phyloP scores from a whole-genome alignment of 2,797 vertebrate species.

The Aulostomus chinensis region DNA sequence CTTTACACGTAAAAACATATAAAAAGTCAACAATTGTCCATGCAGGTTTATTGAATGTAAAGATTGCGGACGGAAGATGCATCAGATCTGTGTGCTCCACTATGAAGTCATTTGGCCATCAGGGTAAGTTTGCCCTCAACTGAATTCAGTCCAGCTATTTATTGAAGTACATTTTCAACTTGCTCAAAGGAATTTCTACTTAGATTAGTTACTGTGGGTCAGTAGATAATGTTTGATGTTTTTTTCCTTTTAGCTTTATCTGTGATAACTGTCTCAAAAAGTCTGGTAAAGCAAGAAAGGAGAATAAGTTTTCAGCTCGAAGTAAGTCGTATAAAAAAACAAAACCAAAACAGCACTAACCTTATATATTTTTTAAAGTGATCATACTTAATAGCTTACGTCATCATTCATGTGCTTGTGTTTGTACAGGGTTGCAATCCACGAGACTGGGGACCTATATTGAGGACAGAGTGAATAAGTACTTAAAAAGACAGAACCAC shows the following conservation, averaged over 20 bases:
- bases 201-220: background rate
- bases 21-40: slow-evolving; percentile 27
- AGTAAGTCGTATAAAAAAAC: slow-evolving; percentile 79
- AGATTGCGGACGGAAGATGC: slow-evolving; percentile 99
- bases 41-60: slow-evolving; percentile 98
- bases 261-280: slow-evolving; percentile 99
- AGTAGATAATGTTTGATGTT: background rate
- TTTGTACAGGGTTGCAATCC: slow-evolving; percentile 85
- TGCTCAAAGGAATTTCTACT: too few relatives aligned
- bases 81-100: slow-evolving; percentile 98
- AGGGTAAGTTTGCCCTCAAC: slow-evolving; percentile 79
- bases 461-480: slow-evolving; percentile 97
- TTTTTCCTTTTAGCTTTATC: slow-evolving; percentile 84
- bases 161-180: background rate
- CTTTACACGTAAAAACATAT: background rate
- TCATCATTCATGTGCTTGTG: background rate
- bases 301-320: slow-evolving; percentile 97
- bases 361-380: too few relatives aligned
- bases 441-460: slow-evolving; percentile 94
- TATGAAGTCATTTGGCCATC: slow-evolving; percentile 98
- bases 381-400: too few relatives aligned
- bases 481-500: slow-evolving; percentile 96
- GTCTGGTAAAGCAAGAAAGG: slow-evolving; percentile 91
- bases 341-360: background rate
- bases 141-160: background rate